Conservation (phyloP, 2,797 vertebrate species). For the Selene dorsalis region DNA sequence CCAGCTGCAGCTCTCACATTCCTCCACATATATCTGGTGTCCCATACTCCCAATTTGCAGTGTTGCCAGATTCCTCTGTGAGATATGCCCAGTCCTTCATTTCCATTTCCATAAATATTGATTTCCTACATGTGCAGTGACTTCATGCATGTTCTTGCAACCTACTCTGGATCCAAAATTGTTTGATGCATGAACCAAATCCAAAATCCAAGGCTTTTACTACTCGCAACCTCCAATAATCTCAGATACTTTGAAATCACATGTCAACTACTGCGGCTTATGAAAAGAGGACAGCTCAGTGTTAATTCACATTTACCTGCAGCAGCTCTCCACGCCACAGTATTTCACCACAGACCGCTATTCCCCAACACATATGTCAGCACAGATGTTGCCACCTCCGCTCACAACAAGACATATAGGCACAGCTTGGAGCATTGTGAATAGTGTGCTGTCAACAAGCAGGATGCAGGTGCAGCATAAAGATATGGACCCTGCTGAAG, state of each 20-base stretch:
- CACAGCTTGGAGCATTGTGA: conserved; percentile 16
- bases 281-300: conserved; percentile 7
- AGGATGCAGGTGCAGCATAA: conserved; percentile 18
- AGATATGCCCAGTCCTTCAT: background rate
- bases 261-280: background rate
- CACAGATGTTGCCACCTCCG: conserved; percentile 43
- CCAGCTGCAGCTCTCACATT: conserved; percentile 8
- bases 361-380: conserved; percentile 56
- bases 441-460: conserved; percentile 22
- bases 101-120: conserved; percentile 20
- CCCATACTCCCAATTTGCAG: background rate
- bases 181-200: background rate
- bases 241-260: background rate
- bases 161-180: background rate
- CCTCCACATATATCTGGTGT: background rate
- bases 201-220: background rate
- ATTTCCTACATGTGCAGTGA: background rate
- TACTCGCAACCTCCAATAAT: background rate
- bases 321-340: conserved; percentile 2
- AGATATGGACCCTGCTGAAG: conserved; percentile 27
- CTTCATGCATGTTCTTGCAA: conserved; percentile 8
- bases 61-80: conserved; percentile 3
- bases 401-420: conserved; percentile 28
- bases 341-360: conserved; percentile 35
- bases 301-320: conserved; percentile 14